Evolutionary conservation across 2,888 invertebrate species (phyloP).

Genomic region (Ichneumon xanthorius): DNA sequence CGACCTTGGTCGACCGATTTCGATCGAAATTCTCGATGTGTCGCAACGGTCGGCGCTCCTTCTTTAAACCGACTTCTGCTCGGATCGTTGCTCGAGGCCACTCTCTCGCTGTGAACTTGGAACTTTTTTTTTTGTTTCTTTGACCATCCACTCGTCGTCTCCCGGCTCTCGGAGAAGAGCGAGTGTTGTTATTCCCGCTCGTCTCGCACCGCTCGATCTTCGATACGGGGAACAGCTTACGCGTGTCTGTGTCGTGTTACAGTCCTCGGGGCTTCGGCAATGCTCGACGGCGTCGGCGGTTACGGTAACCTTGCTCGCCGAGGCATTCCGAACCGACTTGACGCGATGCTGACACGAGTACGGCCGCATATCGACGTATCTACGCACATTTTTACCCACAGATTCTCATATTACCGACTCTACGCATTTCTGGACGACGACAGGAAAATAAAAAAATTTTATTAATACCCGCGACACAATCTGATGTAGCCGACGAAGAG

Average conservation of each 20-base stretch:
- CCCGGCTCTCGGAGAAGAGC: conserved; percentile 37
- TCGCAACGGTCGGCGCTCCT: conserved; percentile 63
- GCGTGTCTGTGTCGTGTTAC: neutral
- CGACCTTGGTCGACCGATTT: conserved; percentile 64
- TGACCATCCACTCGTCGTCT: conserved; percentile 27
- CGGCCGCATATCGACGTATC: conserved; percentile 36
- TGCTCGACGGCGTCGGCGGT: conserved; percentile 20
- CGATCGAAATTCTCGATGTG: conserved; percentile 64
- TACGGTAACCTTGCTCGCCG: conserved; percentile 65
- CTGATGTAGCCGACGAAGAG: conserved; percentile 10
- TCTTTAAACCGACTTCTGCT: conserved; percentile 41
- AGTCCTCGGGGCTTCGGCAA: conserved; percentile 2
- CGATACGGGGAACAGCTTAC: conserved; percentile 11
- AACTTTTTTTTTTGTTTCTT: conserved; percentile 20
- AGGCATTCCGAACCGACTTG: conserved; percentile 73
- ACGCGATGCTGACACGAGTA: conserved; percentile 50
- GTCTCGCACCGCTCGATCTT: conserved; percentile 10
- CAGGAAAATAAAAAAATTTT: neutral
- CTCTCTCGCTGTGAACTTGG: neutral
- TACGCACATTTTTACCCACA: conserved; percentile 35
- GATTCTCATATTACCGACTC: conserved; percentile 33
- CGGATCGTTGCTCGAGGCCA: conserved; percentile 33
- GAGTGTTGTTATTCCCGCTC: conserved; percentile 34
- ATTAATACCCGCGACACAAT: conserved; percentile 3
- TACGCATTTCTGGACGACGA: neutral